Conservation (phyloP, 2,113 vertebrate species). For the Centropus unirufus region DNA sequence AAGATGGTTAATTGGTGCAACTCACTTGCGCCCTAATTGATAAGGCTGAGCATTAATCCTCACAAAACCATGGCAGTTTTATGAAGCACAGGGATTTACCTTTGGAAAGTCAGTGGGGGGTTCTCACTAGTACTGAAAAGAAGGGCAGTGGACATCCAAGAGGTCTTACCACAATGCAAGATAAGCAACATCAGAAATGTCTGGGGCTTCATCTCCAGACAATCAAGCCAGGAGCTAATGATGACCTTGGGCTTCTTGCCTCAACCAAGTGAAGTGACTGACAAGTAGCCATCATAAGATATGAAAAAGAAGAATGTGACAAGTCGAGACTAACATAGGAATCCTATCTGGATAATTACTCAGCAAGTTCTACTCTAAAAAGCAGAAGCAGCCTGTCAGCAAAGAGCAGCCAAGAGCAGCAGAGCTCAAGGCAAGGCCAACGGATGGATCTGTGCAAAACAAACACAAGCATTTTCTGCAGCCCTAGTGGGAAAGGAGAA, state of each 20-base stretch:
- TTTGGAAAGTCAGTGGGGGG: constrained; percentile 22
- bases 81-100: constrained; percentile 17
- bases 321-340: constrained; percentile 54
- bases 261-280: constrained; percentile 19
- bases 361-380: background rate
- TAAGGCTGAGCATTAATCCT: background rate
- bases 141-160: background rate
- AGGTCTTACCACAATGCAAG: constrained; percentile 4
- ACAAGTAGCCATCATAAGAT: constrained; percentile 33
- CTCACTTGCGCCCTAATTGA: background rate
- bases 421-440: background rate
- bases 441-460: background rate
- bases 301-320: constrained; percentile 25
- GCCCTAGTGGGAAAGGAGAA: background rate
- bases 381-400: background rate
- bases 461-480: background rate
- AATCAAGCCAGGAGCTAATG: constrained; percentile 54
- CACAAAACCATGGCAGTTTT: background rate
- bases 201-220: constrained; percentile 56
- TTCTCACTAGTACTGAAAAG: constrained; percentile 26
- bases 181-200: constrained; percentile 18
- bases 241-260: constrained; percentile 55
- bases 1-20: background rate
- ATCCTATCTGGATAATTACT: constrained; percentile 51
- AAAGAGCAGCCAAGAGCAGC: background rate